These are phyloP conservation scores for Aspidoscelis tigris DNA, from an alignment of 2,113 vertebrate species.

Conservation along the genomic window DNA sequence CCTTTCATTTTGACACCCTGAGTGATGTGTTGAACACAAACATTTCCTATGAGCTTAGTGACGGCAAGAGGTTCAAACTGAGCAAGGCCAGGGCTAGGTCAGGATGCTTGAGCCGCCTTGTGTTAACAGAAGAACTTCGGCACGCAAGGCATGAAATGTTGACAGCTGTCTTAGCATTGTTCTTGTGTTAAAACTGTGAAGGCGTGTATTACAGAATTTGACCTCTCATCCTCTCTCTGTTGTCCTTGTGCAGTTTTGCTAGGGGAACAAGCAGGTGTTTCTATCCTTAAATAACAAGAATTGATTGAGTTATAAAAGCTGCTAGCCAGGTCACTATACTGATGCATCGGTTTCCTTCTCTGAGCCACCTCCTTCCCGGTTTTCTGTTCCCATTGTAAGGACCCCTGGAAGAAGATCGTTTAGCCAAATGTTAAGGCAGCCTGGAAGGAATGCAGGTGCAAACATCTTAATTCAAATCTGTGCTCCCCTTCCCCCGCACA, in stretches of 20 bases:
- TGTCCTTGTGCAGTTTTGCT: constrained; percentile 23
- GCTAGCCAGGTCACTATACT: neutral
- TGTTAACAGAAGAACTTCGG: constrained; percentile 4
- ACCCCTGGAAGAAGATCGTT: neutral
- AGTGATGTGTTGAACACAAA: constrained; percentile 15
- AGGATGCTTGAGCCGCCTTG: neutral
- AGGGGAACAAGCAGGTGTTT: neutral
- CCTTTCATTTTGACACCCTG: constrained; percentile 16
- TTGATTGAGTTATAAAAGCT: constrained; percentile 11
- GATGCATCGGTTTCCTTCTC: neutral
- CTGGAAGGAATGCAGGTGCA: neutral
- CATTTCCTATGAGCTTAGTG: neutral
- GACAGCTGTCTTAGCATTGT: constrained; percentile 40
- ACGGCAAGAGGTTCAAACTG: constrained; percentile 8
- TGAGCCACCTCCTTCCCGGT: no score
- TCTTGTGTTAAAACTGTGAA: constrained; percentile 43
- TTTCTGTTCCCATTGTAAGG: neutral
- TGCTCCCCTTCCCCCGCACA: neutral
- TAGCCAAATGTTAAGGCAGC: neutral
- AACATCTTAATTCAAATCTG: constrained; percentile 6
- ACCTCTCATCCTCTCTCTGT: constrained; percentile 27
- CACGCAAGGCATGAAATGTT: constrained; percentile 37
- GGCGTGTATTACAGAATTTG: constrained; percentile 15
- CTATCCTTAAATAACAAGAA: constrained; percentile 30
- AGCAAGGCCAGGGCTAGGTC: constrained; percentile 14